Conservation (phyloP, 2,797 vertebrate species). For the Dryobates pubescens region DNA sequence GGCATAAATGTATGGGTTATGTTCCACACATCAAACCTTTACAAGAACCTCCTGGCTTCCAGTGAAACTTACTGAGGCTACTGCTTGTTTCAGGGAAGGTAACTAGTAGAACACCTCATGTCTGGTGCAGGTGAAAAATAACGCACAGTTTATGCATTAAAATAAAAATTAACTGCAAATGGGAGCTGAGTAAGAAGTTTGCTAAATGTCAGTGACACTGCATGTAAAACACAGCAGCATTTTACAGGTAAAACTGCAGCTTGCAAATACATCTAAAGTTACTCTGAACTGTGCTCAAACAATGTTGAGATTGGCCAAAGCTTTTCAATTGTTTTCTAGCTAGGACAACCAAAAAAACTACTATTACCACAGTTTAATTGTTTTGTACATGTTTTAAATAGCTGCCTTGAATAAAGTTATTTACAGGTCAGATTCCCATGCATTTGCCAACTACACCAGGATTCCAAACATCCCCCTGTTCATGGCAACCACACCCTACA, state of each 20-base stretch:
- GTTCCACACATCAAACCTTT: not conserved
- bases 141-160: not conserved
- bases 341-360: not conserved
- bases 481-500: not conserved
- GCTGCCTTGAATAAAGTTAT: not conserved
- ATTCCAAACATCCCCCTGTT: not conserved
- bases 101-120: not conserved
- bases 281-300: not conserved
- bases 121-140: not conserved
- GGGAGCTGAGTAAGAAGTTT: not conserved
- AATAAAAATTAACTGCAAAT: not conserved
- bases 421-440: not conserved
- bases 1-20: fast-evolving
- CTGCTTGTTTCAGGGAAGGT: not conserved
- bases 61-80: not conserved
- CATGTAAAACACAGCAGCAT: not conserved
- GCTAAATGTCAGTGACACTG: not conserved
- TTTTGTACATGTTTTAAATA: not conserved
- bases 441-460: not conserved
- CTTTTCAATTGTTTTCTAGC: not conserved
- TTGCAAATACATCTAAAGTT: not conserved
- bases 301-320: not conserved
- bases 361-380: not conserved
- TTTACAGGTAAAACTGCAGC: not conserved
- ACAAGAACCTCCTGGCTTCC: not conserved